phyloP scores from a whole-genome alignment of 2,888 invertebrate species.

The Yponomeuta malinellus region DNA sequence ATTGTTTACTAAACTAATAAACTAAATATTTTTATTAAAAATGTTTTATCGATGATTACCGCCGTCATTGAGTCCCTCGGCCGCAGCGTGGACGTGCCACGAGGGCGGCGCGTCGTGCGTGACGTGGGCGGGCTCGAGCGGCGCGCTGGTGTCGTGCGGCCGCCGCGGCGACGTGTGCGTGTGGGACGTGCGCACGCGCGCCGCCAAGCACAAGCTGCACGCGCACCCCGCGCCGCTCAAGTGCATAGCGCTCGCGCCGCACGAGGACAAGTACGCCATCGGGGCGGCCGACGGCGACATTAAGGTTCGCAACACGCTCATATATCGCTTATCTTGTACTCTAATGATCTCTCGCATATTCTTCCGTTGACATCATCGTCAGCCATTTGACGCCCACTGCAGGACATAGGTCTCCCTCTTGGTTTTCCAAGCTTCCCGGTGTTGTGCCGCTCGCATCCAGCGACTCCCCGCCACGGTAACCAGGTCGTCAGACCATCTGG shows the following conservation, averaged over 20 bases:
- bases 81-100: conserved; percentile 92
- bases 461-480: no score
- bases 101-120: conserved; percentile 94
- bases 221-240: conserved; percentile 97
- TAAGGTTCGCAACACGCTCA: conserved; percentile 74
- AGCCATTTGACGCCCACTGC: no score
- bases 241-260: conserved; percentile 94
- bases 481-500: no score
- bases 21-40: no score
- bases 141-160: conserved; percentile 95
- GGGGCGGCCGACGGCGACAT: conserved; percentile 96
- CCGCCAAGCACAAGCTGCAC: conserved; percentile 85
- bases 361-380: no score
- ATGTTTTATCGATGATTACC: no score
- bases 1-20: no score
- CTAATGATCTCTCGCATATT: no score
- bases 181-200: conserved; percentile 95
- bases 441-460: no score
- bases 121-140: conserved; percentile 94
- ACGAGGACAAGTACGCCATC: conserved; percentile 97
- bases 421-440: no score
- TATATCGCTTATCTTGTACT: no score
- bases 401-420: no score
- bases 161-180: conserved; percentile 97
- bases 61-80: neutral